phyloP scores from a whole-genome alignment of 2,888 invertebrate species.

The Cynaeus angustus region DNA sequence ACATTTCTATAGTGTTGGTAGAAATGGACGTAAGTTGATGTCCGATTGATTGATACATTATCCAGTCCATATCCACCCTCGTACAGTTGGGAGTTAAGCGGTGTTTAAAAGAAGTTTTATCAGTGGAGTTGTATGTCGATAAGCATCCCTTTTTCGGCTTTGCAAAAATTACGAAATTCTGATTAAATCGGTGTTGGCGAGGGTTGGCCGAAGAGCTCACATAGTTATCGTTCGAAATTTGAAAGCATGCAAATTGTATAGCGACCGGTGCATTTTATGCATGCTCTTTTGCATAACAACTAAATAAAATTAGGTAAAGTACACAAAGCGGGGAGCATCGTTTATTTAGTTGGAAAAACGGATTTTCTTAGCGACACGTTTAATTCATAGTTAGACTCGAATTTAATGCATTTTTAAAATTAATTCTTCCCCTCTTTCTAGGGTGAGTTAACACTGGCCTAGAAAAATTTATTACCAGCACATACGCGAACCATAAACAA shows the following conservation, averaged over 20 bases:
- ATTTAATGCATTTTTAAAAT: constrained; percentile 34
- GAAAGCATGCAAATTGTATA: constrained; percentile 52
- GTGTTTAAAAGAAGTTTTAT: constrained; percentile 43
- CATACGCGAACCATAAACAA: constrained; percentile 31
- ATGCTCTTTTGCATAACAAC: constrained; percentile 50
- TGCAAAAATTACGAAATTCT: constrained; percentile 40
- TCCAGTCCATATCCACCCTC: constrained; percentile 46
- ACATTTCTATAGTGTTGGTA: constrained; percentile 23
- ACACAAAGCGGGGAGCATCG: constrained; percentile 36
- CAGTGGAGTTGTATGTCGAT: constrained; percentile 22
- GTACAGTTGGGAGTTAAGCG: constrained; percentile 23
- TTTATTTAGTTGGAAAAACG: not conserved
- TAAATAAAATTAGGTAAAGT: constrained; percentile 52
- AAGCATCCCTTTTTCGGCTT: constrained; percentile 33
- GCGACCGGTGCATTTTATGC: constrained; percentile 52
- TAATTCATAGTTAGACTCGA: constrained; percentile 23
- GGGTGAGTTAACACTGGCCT: constrained; percentile 21
- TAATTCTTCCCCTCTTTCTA: constrained; percentile 29
- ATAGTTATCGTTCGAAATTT: constrained; percentile 50
- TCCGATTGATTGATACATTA: constrained; percentile 48
- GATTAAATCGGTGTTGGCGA: constrained; percentile 35
- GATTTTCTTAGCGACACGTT: not conserved
- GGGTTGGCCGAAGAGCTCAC: constrained; percentile 40
- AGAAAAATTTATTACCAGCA: constrained; percentile 35
- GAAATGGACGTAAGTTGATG: constrained; percentile 21